Conservation (phyloP, 2,797 vertebrate species). For the Lutjanus campechanus region DNA sequence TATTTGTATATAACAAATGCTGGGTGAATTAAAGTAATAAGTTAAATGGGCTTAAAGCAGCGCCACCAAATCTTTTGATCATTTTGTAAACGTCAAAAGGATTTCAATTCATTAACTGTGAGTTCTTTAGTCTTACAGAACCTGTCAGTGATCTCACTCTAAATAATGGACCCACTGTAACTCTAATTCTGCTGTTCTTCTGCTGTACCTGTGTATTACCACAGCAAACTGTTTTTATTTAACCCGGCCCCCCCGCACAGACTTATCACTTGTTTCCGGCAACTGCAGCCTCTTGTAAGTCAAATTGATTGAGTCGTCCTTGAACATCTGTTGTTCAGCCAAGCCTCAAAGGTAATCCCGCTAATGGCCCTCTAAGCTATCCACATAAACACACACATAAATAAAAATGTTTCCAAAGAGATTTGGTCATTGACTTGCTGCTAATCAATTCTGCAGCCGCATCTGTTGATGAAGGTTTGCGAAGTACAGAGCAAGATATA, state of each 20-base stretch:
- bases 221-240: constrained; percentile 65
- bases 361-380: constrained; percentile 90
- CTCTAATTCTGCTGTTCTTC: constrained; percentile 39
- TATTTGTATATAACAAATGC: constrained; percentile 13
- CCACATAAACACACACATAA: constrained; percentile 88
- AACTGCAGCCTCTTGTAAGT: constrained; percentile 83
- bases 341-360: constrained; percentile 89
- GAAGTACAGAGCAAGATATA: constrained; percentile 86
- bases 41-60: constrained; percentile 28
- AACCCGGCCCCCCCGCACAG: constrained; percentile 44
- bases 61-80: constrained; percentile 30
- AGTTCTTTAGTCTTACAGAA: constrained; percentile 54
- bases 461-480: constrained; percentile 87
- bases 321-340: constrained; percentile 89
- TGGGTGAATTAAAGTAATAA: constrained; percentile 15
- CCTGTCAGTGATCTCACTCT: constrained; percentile 60
- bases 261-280: constrained; percentile 77
- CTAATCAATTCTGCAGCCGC: constrained; percentile 87
- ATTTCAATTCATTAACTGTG: constrained; percentile 44
- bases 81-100: constrained; percentile 38
- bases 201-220: constrained; percentile 57
- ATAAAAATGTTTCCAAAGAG: constrained; percentile 90
- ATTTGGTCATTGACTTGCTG: constrained; percentile 85
- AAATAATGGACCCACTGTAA: constrained; percentile 47
- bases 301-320: constrained; percentile 88